These are phyloP conservation scores for Neuroscelio doddi DNA, from an alignment of 2,888 invertebrate genomes.

Conservation along the genomic window DNA sequence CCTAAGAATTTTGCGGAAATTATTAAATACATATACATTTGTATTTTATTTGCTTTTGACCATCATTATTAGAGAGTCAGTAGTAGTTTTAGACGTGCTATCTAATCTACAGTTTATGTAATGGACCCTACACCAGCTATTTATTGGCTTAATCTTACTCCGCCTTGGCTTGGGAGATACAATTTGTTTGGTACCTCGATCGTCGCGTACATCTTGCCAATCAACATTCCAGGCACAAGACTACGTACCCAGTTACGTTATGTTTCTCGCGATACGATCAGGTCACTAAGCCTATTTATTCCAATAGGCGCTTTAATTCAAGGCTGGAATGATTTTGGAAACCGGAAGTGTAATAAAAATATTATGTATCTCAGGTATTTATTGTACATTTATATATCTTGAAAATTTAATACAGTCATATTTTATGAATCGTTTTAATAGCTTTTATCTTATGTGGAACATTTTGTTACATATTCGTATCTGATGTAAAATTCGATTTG, in stretches of 20 bases:
- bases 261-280: slow-evolving; percentile 60
- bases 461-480: too few species aligned
- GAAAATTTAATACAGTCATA: too few species aligned
- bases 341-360: slow-evolving; percentile 19
- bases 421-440: too few species aligned
- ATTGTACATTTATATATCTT: too few species aligned
- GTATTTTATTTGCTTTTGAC: too few species aligned
- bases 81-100: too few species aligned
- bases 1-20: too few species aligned
- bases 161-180: slow-evolving; percentile 21
- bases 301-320: slow-evolving; percentile 29
- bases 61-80: too few species aligned
- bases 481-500: too few species aligned
- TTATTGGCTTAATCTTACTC: slow-evolving; percentile 54
- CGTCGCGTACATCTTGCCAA: slow-evolving; percentile 58
- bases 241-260: slow-evolving; percentile 63
- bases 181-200: slow-evolving; percentile 24
- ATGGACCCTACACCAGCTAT: slow-evolving; percentile 44
- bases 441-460: too few species aligned
- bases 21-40: too few species aligned
- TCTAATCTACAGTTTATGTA: background rate
- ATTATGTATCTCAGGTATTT: too few species aligned
- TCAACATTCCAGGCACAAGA: slow-evolving; percentile 64
- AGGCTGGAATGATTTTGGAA: slow-evolving; percentile 12
- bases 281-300: slow-evolving; percentile 57